phyloP scores from a whole-genome alignment of 2,797 vertebrate species.

The Gallinago stenura region DNA sequence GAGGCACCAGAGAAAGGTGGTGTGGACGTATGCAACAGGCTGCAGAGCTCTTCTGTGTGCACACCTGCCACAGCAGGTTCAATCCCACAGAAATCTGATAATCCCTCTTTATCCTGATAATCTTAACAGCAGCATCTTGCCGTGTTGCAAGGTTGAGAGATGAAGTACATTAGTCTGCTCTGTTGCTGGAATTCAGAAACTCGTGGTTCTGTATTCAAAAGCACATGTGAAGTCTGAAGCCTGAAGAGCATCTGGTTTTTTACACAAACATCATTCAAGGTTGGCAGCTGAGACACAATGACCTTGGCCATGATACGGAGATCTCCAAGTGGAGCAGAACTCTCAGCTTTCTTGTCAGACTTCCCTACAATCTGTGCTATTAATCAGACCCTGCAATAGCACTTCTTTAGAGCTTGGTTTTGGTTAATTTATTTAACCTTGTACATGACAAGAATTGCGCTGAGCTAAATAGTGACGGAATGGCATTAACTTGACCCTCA shows the following conservation, averaged over 20 bases:
- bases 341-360: not conserved
- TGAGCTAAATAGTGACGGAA: not conserved
- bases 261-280: not conserved
- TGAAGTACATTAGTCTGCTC: not conserved
- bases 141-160: not conserved
- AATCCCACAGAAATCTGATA: slow-evolving; percentile 13
- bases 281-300: not conserved
- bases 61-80: slow-evolving; percentile 1
- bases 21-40: not conserved
- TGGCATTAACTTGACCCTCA: slow-evolving; percentile 8
- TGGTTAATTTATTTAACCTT: slow-evolving; percentile 41
- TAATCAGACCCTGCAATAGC: not conserved
- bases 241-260: not conserved
- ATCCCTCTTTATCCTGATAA: slow-evolving; percentile 15
- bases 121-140: not conserved
- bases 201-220: not conserved
- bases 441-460: not conserved
- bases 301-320: not conserved
- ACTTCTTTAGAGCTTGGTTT: not conserved
- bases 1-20: not conserved
- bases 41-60: not conserved
- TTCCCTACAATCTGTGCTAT: not conserved
- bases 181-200: not conserved
- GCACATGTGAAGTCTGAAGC: not conserved
- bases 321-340: not conserved